Percentiles rank a stretch among this genome's conserved stretches.
Evolutionary conservation across 2,797 vertebrate genomes (phyloP).

Genomic region (Oophaga sylvatica): DNA sequence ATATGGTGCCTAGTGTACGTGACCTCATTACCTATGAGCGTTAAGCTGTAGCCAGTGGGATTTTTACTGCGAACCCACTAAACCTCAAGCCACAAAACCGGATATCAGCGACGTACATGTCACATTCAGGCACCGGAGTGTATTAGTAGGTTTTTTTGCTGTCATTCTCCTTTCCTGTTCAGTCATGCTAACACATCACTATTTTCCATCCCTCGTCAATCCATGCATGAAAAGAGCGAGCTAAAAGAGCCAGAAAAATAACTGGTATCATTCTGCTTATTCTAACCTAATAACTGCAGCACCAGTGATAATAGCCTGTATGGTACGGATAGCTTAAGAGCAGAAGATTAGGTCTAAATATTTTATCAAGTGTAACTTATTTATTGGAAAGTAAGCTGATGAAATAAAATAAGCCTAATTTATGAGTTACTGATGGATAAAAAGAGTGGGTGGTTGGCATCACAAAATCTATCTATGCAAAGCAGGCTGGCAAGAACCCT

Average conservation of each 20-base stretch:
- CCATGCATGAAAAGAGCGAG: background rate
- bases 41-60: constrained; percentile 25
- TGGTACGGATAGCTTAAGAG: too few relatives aligned
- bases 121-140: constrained; percentile 28
- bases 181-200: constrained; percentile 17
- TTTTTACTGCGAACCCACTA: constrained; percentile 42
- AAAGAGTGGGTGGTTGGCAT: too few relatives aligned
- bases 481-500: background rate
- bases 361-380: too few relatives aligned
- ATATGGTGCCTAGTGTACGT: constrained; percentile 9
- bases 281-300: background rate
- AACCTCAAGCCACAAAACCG: constrained; percentile 56
- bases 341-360: too few relatives aligned
- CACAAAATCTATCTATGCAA: background rate
- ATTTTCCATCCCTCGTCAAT: background rate
- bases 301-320: background rate
- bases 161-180: constrained; percentile 25
- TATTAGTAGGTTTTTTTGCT: constrained; percentile 40
- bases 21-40: constrained; percentile 40
- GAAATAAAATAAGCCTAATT: too few relatives aligned
- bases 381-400: too few relatives aligned
- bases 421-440: too few relatives aligned
- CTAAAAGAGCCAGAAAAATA: background rate
- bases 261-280: background rate
- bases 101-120: constrained; percentile 27